Evolutionary conservation across 2,797 vertebrate genomes (phyloP).

Genomic region (Macropodus opercularis): DNA sequence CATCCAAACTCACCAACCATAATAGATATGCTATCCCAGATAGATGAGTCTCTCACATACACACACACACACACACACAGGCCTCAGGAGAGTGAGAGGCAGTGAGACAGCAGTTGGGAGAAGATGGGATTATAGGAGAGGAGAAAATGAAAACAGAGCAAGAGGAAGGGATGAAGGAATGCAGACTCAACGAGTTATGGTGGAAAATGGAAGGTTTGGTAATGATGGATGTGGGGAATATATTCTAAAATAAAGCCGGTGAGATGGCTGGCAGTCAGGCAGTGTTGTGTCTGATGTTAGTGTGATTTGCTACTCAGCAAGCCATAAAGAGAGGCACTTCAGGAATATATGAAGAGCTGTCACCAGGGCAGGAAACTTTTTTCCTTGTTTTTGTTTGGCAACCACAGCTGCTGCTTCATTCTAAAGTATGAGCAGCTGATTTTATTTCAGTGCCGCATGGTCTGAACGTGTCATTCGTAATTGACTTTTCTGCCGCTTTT

Average conservation of each 20-base stretch:
- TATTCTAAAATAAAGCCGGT: not conserved
- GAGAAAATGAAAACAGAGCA: slow-evolving; percentile 19
- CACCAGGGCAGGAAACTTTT: slow-evolving; percentile 14
- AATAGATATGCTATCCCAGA: slow-evolving; percentile 43
- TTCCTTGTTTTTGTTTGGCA: slow-evolving; percentile 27
- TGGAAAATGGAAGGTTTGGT: slow-evolving; percentile 7
- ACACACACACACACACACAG: not conserved
- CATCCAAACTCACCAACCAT: slow-evolving; percentile 48
- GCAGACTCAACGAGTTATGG: slow-evolving; percentile 2
- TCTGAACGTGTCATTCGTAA: not conserved
- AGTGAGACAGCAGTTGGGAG: slow-evolving; percentile 51
- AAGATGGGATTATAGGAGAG: slow-evolving; percentile 22
- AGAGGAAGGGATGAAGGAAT: slow-evolving; percentile 13
- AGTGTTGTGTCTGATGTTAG: slow-evolving; percentile 40
- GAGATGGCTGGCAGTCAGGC: slow-evolving; percentile 24
- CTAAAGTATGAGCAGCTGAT: slow-evolving; percentile 18
- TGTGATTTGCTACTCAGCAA: slow-evolving; percentile 59
- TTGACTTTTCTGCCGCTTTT: not conserved
- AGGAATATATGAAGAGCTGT: slow-evolving; percentile 39
- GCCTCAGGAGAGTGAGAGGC: slow-evolving; percentile 18
- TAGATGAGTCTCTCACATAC: slow-evolving; percentile 45
- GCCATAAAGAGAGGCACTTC: slow-evolving; percentile 43
- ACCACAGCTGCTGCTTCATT: slow-evolving; percentile 32
- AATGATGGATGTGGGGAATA: slow-evolving; percentile 12
- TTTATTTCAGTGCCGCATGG: not conserved